Percentiles rank a stretch among this genome's conserved stretches.
Conservation (phyloP, 2,888 invertebrate species). For the Neoscelio sp. region DNA sequence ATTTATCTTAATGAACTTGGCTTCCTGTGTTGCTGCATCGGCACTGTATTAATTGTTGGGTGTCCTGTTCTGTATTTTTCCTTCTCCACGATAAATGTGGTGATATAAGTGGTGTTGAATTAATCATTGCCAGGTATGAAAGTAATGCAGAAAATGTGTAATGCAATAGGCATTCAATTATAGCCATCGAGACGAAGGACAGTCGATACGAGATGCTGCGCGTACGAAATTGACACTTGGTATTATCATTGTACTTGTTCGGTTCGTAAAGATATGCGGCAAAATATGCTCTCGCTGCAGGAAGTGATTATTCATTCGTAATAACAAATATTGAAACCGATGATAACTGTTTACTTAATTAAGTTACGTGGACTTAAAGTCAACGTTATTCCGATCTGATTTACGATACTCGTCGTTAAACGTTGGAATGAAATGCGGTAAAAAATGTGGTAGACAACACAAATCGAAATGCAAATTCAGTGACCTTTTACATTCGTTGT, state of each 20-base stretch:
- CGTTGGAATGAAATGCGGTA: too few relatives aligned
- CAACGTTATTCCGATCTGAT: constrained; percentile 13
- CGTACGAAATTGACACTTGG: constrained; percentile 33
- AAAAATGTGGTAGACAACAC: constrained; percentile 23
- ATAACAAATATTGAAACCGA: constrained; percentile 24
- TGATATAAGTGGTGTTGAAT: too few relatives aligned
- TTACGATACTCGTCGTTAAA: too few relatives aligned
- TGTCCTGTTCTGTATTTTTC: too few relatives aligned
- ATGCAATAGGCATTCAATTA: constrained; percentile 33
- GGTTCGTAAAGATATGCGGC: constrained; percentile 8
- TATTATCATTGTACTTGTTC: constrained; percentile 15
- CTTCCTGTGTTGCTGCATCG: too few relatives aligned
- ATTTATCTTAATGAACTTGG: too few relatives aligned
- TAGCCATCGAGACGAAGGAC: constrained; percentile 16
- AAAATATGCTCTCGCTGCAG: constrained; percentile 5
- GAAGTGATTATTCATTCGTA: constrained; percentile 50
- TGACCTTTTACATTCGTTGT: neutral
- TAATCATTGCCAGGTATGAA: constrained; percentile 19
- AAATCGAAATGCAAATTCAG: constrained; percentile 3
- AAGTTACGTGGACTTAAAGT: constrained; percentile 38
- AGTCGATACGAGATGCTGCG: constrained; percentile 22
- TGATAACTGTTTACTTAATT: constrained; percentile 47
- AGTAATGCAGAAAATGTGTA: constrained; percentile 23
- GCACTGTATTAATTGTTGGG: too few relatives aligned
- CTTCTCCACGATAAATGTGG: too few relatives aligned